A percentile compares a stretch with the other conserved stretches of the same genome.
These are phyloP conservation scores for Penaeus vannamei DNA, from an alignment of 1,140 invertebrate genomes.

Conservation along the genomic window DNA sequence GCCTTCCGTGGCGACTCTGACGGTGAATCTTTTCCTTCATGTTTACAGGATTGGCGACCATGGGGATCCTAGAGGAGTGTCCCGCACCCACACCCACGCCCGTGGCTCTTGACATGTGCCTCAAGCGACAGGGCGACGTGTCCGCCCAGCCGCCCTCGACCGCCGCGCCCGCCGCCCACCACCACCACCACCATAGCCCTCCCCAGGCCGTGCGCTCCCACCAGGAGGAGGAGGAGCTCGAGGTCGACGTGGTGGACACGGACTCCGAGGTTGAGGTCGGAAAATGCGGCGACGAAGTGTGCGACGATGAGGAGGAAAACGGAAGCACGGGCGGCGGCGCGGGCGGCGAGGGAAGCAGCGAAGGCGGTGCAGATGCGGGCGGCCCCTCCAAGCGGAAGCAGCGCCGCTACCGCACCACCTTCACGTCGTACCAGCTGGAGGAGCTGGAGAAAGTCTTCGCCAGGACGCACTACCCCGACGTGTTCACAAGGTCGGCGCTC, in stretches of 20 bases:
- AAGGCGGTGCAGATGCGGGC: slow-evolving; percentile 61
- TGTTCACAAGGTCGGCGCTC: slow-evolving; percentile 89
- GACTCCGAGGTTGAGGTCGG: slow-evolving; percentile 65
- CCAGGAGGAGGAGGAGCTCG: slow-evolving; percentile 65
- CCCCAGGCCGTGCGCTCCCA: slow-evolving; percentile 38
- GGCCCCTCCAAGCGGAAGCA: slow-evolving; percentile 88
- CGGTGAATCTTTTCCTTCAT: slow-evolving; percentile 12
- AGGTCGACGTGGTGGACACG: slow-evolving; percentile 67
- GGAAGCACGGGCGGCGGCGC: slow-evolving; percentile 73
- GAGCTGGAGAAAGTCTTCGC: slow-evolving; percentile 98
- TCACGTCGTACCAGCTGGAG: slow-evolving; percentile 95
- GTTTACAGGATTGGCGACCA: slow-evolving; percentile 1
- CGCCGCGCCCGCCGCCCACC: neutral
- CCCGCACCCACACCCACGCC: slow-evolving; percentile 50
- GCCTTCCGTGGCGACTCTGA: neutral
- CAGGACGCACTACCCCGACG: slow-evolving; percentile 97
- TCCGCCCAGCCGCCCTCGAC: neutral
- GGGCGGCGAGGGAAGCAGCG: slow-evolving; percentile 77
- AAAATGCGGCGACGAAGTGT: slow-evolving; percentile 61
- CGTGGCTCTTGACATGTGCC: slow-evolving; percentile 66
- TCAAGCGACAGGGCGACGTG: slow-evolving; percentile 57
- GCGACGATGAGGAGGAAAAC: slow-evolving; percentile 67
- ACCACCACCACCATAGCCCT: slow-evolving; percentile 34
- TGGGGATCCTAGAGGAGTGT: slow-evolving; percentile 66
- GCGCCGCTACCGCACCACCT: slow-evolving; percentile 91